phyloP scores from a whole-genome alignment of 53 echinoderm and acorn worm species.

The Echinarachnius parma region DNA sequence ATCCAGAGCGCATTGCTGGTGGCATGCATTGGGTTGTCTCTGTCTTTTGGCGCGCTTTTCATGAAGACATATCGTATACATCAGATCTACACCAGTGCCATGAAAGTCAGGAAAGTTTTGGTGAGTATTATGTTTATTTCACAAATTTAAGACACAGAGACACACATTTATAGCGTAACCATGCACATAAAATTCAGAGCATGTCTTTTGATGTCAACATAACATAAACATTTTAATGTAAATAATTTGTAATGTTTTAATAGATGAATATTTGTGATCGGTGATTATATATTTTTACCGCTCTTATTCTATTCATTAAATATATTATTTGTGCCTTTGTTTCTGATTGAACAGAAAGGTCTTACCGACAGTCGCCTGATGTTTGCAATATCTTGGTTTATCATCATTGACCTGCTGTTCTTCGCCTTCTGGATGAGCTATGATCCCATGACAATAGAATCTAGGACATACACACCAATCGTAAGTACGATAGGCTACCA shows the following conservation, averaged over 20 bases:
- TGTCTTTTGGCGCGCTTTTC: slow-evolving; percentile 70
- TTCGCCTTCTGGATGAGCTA: slow-evolving; percentile 50
- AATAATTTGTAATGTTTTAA: no score
- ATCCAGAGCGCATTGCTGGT: slow-evolving; percentile 32
- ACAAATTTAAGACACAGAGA: no score
- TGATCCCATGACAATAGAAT: slow-evolving; percentile 39
- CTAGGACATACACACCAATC: background rate
- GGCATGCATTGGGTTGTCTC: slow-evolving; percentile 51
- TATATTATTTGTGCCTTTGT: background rate
- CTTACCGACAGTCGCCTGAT: slow-evolving; percentile 6
- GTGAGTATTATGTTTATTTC: slow-evolving; percentile 16
- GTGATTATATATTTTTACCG: no score
- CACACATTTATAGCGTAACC: no score
- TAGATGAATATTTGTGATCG: no score
- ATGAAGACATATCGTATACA: slow-evolving; percentile 72
- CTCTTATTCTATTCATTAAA: no score
- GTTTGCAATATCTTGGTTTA: slow-evolving; percentile 22
- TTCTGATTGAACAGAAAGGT: background rate
- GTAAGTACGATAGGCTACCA: background rate
- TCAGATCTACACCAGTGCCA: slow-evolving; percentile 62
- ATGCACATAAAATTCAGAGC: no score
- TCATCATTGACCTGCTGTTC: slow-evolving; percentile 50
- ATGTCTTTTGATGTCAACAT: no score
- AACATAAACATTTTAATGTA: no score
- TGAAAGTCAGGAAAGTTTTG: slow-evolving; percentile 53